Percentiles rank a stretch among this genome's conserved stretches.
Conservation (phyloP, 2,888 invertebrate species). For the Hoplodrina ambigua region DNA sequence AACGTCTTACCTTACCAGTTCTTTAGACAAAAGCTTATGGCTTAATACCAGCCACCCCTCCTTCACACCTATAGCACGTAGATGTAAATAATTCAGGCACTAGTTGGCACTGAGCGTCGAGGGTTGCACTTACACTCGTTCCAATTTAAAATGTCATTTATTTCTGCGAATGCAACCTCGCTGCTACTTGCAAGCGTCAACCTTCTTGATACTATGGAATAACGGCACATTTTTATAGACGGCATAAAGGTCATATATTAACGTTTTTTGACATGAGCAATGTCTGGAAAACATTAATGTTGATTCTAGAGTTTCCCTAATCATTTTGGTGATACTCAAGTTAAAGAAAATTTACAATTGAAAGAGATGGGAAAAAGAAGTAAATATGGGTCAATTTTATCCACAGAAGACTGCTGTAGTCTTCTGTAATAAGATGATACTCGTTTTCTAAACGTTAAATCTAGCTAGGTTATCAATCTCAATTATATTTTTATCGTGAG, state of each 20-base stretch:
- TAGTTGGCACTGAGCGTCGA: conserved; percentile 62
- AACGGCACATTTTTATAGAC: background rate
- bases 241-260: background rate
- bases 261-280: too few relatives aligned
- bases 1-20: background rate
- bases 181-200: conserved; percentile 50
- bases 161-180: conserved; percentile 73
- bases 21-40: conserved; percentile 30
- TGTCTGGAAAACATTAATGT: background rate
- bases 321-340: background rate
- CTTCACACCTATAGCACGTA: conserved; percentile 49
- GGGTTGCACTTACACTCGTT: conserved; percentile 71
- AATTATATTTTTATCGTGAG: conserved; percentile 51
- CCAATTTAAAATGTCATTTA: conserved; percentile 82
- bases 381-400: background rate
- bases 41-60: conserved; percentile 35
- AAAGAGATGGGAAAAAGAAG: too few relatives aligned
- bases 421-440: conserved; percentile 22
- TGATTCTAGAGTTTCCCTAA: background rate
- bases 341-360: too few relatives aligned
- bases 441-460: conserved; percentile 42
- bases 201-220: conserved; percentile 50
- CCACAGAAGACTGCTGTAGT: background rate
- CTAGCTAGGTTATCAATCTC: conserved; percentile 39
- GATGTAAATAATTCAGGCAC: conserved; percentile 67